Evolutionary conservation across 2,113 vertebrate species (phyloP), one percentile per base, ranked within the genome.

Genomic region (Vanacampus margaritifer): DNA sequence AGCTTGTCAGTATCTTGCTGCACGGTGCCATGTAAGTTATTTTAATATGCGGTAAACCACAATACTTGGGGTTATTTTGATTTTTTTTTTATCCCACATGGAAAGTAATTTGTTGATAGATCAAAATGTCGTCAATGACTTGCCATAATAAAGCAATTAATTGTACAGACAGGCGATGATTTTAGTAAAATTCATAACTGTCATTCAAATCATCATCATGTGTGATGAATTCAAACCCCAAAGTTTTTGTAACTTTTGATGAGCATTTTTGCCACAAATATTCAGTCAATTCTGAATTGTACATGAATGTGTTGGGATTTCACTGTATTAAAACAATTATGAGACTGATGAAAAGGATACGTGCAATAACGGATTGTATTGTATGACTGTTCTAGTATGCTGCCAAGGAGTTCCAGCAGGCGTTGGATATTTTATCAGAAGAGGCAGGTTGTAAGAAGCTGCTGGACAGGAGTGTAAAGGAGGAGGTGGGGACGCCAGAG

Each of bases 391-490:
- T 76, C 3, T 65, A 99, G 97, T 99, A 97, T 90, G 96, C 96
- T 89, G 96, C 97, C 39, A 97, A 95, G 91, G 97, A 99, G 73
- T 94, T 98, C 86, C 96, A 99, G 37, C 97, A 98, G 88, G 96
- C 97, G 43, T 92, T 99, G 69, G 97, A 99, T 85, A 96, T 99
- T 79, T 92, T 99, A 69, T 92, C 95, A 91, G 95, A 97, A 76
- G 97, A 99, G 71, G 93, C 95, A 24, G 94, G 93, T 74, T 94
- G 93, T 84, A 98, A 93, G 87, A 93, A 94, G 76, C 82, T 98
- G 68, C 91, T 98, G 75, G 95, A 97, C 72, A 95, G 91, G 73
- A 92, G 88, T 78, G 60, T 76, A 68, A 98, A 95, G 79, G 95
- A 95, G 78, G 96, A 96, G 74, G 93, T 64, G 65, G 91, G 87